A percentile compares a stretch with the other conserved stretches of the same genome.
These are phyloP conservation scores for Brachynemurus nebulosus DNA, from an alignment of 2,888 invertebrate species.

Conservation along the genomic window DNA sequence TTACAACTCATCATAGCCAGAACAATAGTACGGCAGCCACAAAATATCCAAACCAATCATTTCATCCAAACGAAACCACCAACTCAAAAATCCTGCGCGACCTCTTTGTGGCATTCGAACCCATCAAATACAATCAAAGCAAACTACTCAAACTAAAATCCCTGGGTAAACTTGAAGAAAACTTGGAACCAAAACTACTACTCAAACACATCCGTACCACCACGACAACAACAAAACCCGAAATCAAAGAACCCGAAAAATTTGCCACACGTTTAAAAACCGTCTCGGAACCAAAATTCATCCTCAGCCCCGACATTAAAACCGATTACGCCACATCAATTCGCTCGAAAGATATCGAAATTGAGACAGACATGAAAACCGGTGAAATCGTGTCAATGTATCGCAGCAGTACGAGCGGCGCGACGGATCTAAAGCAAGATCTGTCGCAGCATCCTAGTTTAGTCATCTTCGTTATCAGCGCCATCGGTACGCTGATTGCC, in stretches of 20 bases:
- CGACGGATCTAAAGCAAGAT: background rate
- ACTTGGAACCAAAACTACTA: background rate
- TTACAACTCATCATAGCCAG: too few species aligned
- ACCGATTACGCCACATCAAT: too few species aligned
- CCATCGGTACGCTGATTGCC: conserved; percentile 40
- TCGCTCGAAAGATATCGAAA: background rate
- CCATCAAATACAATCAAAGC: background rate
- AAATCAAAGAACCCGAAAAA: too few species aligned
- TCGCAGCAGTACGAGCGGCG: conserved; percentile 19
- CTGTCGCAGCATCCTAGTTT: conserved; percentile 38
- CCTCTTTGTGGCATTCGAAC: conserved; percentile 11
- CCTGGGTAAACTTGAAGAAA: background rate
- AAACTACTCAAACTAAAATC: conserved; percentile 1
- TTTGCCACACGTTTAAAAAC: conserved; percentile 2
- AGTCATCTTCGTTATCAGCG: conserved; percentile 40
- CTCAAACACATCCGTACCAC: background rate
- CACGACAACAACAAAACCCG: background rate
- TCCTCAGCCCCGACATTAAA: conserved; percentile 1
- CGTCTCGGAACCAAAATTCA: conserved; percentile 1
- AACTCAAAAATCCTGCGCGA: conserved; percentile 17
- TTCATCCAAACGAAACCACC: too few species aligned
- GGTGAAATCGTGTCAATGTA: conserved; percentile 18
- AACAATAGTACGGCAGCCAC: too few species aligned
- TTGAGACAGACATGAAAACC: background rate
- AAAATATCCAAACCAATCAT: too few species aligned